phyloP scores from a whole-genome alignment of 2,888 invertebrate genomes.

The Amblyjoppa proteus region DNA sequence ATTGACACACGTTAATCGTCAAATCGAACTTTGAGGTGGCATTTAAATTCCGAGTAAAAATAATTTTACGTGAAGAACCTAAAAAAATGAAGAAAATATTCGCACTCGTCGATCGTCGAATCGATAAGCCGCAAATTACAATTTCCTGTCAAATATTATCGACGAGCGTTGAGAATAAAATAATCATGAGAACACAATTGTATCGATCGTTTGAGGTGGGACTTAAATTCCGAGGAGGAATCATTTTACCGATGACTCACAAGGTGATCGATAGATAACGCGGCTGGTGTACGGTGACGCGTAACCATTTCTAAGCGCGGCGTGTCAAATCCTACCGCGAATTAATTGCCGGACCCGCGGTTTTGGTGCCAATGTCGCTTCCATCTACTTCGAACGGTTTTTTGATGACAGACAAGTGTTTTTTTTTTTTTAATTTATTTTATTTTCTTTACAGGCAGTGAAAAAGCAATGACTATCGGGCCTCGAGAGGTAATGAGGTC shows the following conservation, averaged over 20 bases:
- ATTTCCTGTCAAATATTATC: too few relatives aligned
- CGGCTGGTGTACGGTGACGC: constrained; percentile 38
- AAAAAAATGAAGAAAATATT: neutral
- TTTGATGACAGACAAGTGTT: neutral
- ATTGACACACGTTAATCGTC: neutral
- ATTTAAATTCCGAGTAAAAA: constrained; percentile 47
- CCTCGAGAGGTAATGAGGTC: constrained; percentile 80
- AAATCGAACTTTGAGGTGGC: constrained; percentile 24
- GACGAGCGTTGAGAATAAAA: neutral
- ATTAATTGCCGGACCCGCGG: constrained; percentile 1
- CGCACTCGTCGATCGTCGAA: neutral
- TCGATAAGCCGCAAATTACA: too few relatives aligned
- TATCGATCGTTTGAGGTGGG: constrained; percentile 53
- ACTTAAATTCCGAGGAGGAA: constrained; percentile 53
- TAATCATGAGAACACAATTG: neutral
- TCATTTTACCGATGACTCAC: constrained; percentile 61
- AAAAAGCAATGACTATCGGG: constrained; percentile 77
- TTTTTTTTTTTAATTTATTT: constrained; percentile 9
- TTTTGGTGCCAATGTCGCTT: neutral
- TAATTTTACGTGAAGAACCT: constrained; percentile 26
- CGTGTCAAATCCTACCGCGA: neutral
- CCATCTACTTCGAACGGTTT: neutral
- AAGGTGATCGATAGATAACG: constrained; percentile 56
- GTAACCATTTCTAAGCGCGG: constrained; percentile 29
- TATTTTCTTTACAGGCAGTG: constrained; percentile 16